phyloP scores from a whole-genome alignment of 2,888 invertebrate species.

The Furcula furcula region DNA sequence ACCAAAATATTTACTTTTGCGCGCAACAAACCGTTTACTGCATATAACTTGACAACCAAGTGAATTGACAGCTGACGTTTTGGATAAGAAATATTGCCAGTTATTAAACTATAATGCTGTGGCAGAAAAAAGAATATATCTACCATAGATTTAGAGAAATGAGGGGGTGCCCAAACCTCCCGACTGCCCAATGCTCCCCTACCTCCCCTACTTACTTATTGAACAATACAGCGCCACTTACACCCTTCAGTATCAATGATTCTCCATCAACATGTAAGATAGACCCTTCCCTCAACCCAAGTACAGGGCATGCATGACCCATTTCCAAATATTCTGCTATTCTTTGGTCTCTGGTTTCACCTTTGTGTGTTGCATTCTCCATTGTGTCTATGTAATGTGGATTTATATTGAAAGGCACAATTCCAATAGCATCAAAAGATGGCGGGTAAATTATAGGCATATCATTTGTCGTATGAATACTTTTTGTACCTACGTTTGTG shows the following conservation, averaged over 20 bases:
- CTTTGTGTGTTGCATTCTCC: constrained; percentile 85
- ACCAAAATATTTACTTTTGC: no score
- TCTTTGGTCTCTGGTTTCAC: constrained; percentile 89
- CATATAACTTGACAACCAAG: no score
- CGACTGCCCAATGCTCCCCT: not conserved
- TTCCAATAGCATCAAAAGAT: constrained; percentile 85
- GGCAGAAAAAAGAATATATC: no score
- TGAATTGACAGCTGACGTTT: no score
- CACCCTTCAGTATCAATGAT: constrained; percentile 82
- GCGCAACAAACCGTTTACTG: no score
- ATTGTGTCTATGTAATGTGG: constrained; percentile 89
- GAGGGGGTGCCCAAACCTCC: no score
- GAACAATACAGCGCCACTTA: constrained; percentile 84
- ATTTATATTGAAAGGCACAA: constrained; percentile 92
- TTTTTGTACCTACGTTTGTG: constrained; percentile 90
- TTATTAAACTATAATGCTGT: no score
- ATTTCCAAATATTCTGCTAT: constrained; percentile 86
- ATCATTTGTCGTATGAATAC: constrained; percentile 92
- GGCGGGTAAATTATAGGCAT: constrained; percentile 93
- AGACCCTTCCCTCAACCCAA: constrained; percentile 88
- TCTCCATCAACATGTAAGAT: constrained; percentile 83
- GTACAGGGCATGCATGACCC: constrained; percentile 80
- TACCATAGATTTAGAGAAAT: no score
- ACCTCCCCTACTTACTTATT: constrained; percentile 75
- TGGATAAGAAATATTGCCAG: no score